phyloP scores from a whole-genome alignment of 2,113 vertebrate genomes.

The Brienomyrus brachyistius region DNA sequence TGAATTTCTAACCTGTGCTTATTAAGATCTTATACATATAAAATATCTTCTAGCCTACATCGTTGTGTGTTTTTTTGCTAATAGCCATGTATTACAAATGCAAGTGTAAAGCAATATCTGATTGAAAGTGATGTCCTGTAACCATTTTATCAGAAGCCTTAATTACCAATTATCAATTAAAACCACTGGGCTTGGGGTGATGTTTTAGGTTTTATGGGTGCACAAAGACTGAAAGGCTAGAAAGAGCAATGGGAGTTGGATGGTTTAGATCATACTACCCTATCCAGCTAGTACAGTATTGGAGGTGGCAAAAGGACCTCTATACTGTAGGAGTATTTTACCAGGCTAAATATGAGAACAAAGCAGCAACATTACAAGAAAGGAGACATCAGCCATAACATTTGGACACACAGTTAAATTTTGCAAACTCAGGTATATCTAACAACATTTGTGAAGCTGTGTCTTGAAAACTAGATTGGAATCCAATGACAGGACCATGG shows the following conservation, averaged over 20 bases:
- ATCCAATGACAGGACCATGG: background rate
- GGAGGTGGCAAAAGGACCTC: background rate
- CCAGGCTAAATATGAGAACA: background rate
- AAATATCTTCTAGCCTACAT: background rate
- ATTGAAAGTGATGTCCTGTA: background rate
- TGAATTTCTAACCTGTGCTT: background rate
- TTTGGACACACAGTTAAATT: background rate
- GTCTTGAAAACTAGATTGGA: background rate
- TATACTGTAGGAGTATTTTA: background rate
- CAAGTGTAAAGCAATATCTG: background rate
- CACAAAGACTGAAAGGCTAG: too few species aligned
- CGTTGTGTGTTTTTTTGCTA: background rate
- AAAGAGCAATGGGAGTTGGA: too few species aligned
- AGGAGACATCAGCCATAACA: background rate
- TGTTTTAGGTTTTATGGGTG: background rate
- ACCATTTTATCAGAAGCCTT: background rate
- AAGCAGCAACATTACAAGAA: background rate
- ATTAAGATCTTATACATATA: background rate
- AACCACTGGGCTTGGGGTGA: background rate
- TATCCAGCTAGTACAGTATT: too few species aligned
- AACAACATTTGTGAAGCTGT: background rate
- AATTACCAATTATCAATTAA: background rate
- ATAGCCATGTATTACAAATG: background rate
- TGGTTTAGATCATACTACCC: too few species aligned
- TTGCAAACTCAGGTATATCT: background rate